Percentiles rank a stretch among this genome's conserved stretches.
Conservation (phyloP, 2,888 invertebrate genomes). For the Rhamnusium bicolor region DNA sequence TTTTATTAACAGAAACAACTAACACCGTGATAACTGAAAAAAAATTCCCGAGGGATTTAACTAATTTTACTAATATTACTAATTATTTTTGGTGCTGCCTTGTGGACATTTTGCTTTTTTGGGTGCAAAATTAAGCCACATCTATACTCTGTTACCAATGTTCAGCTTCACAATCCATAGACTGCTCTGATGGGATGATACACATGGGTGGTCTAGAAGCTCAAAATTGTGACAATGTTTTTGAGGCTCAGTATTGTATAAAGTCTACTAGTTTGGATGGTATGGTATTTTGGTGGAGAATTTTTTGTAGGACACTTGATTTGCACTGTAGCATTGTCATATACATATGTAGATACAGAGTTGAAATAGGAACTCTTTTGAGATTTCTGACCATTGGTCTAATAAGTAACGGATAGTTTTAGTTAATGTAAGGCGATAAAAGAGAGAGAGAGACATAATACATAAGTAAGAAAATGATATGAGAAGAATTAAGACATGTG, state of each 20-base stretch:
- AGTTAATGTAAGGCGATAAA: too few species aligned
- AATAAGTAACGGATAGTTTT: too few species aligned
- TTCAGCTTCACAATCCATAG: constrained; percentile 78
- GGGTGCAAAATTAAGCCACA: constrained; percentile 18
- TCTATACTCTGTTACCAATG: constrained; percentile 85
- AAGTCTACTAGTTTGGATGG: constrained; percentile 80
- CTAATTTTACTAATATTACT: constrained; percentile 17
- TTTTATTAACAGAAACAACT: not conserved
- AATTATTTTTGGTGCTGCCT: constrained; percentile 25
- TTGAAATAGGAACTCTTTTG: too few species aligned
- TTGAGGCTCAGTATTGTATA: constrained; percentile 87
- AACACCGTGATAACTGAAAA: not conserved
- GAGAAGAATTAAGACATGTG: too few species aligned
- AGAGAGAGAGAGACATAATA: too few species aligned
- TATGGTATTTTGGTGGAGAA: constrained; percentile 48
- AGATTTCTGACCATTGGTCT: too few species aligned
- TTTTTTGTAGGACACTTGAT: not conserved
- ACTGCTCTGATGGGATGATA: constrained; percentile 81
- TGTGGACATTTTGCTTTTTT: constrained; percentile 2
- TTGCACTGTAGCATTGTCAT: not conserved
- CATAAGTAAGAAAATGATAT: too few species aligned
- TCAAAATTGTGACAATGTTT: constrained; percentile 80
- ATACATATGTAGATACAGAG: not conserved
- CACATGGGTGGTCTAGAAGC: constrained; percentile 74
- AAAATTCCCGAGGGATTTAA: not conserved